Evolutionary conservation across 2,888 invertebrate genomes (phyloP).

Genomic region (Patella caerulea): DNA sequence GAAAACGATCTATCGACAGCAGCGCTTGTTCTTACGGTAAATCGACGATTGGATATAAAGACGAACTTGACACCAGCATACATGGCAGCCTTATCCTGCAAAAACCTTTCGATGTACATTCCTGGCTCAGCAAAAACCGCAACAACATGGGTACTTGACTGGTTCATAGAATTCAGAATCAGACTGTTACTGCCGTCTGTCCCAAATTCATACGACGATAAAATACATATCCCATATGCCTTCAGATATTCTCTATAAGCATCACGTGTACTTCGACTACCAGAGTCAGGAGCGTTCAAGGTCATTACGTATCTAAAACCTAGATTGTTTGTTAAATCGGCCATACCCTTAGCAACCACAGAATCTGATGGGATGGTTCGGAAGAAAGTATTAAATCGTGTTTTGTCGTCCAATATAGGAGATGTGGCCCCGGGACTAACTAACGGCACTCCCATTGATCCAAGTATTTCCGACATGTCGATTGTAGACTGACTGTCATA

Average conservation of each 20-base stretch:
- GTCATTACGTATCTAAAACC: constrained; percentile 61
- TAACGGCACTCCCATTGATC: constrained; percentile 73
- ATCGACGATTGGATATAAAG: constrained; percentile 56
- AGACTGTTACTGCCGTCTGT: constrained; percentile 54
- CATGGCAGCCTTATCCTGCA: constrained; percentile 40
- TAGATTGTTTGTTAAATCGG: constrained; percentile 48
- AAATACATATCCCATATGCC: constrained; percentile 54
- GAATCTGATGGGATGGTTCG: constrained; percentile 61
- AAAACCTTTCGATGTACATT: constrained; percentile 46
- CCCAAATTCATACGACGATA: constrained; percentile 58
- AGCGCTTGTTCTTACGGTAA: constrained; percentile 31
- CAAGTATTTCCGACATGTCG: constrained; percentile 48
- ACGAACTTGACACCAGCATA: constrained; percentile 34
- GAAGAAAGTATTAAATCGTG: constrained; percentile 56
- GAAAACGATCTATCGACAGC: constrained; percentile 37
- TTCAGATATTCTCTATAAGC: constrained; percentile 48
- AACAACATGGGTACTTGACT: constrained; percentile 57
- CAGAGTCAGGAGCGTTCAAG: constrained; percentile 56
- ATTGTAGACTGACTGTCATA: constrained; percentile 61
- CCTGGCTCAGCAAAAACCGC: constrained; percentile 60
- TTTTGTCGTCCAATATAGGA: constrained; percentile 52
- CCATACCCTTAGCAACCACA: constrained; percentile 55
- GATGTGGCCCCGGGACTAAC: constrained; percentile 62
- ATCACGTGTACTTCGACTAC: constrained; percentile 47
- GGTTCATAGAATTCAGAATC: constrained; percentile 50